These are phyloP conservation scores for Parazoanthus atlanticus DNA, from an alignment of 92 coral and sea anemone genomes.

Conservation along the genomic window DNA sequence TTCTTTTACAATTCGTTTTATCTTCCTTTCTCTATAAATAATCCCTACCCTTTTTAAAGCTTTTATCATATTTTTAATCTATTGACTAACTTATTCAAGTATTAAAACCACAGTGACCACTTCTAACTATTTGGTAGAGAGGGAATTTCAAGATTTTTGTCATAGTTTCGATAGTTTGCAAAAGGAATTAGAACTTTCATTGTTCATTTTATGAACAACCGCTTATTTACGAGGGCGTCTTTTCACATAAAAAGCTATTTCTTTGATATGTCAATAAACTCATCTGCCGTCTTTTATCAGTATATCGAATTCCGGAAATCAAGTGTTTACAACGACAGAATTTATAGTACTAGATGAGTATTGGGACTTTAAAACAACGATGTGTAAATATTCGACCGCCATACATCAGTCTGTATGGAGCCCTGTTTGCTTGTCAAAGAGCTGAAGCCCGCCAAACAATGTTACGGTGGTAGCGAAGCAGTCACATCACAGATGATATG, in stretches of 20 bases:
- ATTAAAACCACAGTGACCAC: not conserved
- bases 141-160: conserved; percentile 27
- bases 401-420: not conserved
- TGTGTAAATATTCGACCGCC: conserved; percentile 8
- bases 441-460: not conserved
- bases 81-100: not conserved
- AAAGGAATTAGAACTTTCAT: conserved; percentile 32
- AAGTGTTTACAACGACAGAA: conserved; percentile 43
- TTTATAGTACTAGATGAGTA: conserved; percentile 28
- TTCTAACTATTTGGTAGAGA: not conserved
- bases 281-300: conserved; percentile 29
- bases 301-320: conserved; percentile 46
- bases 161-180: conserved; percentile 44
- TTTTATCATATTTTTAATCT: too few species aligned
- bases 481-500: not conserved
- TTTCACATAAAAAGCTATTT: conserved; percentile 9
- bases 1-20: not conserved
- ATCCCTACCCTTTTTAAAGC: too few species aligned
- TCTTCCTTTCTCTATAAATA: too few species aligned
- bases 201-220: conserved; percentile 31
- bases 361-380: conserved; percentile 29
- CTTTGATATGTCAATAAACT: conserved; percentile 46
- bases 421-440: not conserved
- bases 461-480: not conserved
- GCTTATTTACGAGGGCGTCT: conserved; percentile 33